Base-by-base conservation (phyloP, 2,888 invertebrate genomes). In the Andrena bicolor region DNA sequence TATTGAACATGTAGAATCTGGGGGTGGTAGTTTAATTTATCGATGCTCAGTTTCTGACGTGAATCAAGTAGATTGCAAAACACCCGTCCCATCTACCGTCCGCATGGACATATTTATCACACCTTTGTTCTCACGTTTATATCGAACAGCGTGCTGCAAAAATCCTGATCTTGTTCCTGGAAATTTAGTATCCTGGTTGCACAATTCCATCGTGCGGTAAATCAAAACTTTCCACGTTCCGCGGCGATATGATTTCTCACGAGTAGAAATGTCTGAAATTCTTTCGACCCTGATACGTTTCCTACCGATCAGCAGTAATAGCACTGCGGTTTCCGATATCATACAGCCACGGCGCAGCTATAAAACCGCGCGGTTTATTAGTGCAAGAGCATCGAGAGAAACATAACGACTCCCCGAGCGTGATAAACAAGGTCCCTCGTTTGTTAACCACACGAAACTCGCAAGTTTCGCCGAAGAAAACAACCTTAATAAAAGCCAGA, bases 181-280 rank as follows among this genome's bases (percentile, higher is more conserved):
- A 66, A 61, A 75, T 75, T 51, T 28, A 51, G 26, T 56, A 41
- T 58, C n/a, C 8, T 41, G 61, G 35, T 53, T 75, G 35, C 49
- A 32, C 26, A 56, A 56, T 28, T 23, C 8, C 20, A 35, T 35
- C 32, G 7, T 8, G 16, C 41, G 13, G 35, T 76, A 61, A 76
- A 76, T 76, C 51, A 61, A 68, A 78, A 61, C 76, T 35, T 61
- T 73, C 13, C 73, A 65, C 49, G 53, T 76, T 81, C 61, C 70
- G 71, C 61, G 53, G 32, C 20, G 49, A 65, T 35, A 58, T 30
- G 60, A 68, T 51, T 60, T 63, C 70, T 61, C 73, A 66, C 73
- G 58, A 64, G 4, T 13, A 26, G 72, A 60, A 60, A 75, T 32
- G 16, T 16, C 48, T 69, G 48, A 35, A 74, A 56, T 66, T 60